Evolutionary conservation across 2,113 vertebrate genomes (phyloP).

Genomic region (Acrocephalus kingi): DNA sequence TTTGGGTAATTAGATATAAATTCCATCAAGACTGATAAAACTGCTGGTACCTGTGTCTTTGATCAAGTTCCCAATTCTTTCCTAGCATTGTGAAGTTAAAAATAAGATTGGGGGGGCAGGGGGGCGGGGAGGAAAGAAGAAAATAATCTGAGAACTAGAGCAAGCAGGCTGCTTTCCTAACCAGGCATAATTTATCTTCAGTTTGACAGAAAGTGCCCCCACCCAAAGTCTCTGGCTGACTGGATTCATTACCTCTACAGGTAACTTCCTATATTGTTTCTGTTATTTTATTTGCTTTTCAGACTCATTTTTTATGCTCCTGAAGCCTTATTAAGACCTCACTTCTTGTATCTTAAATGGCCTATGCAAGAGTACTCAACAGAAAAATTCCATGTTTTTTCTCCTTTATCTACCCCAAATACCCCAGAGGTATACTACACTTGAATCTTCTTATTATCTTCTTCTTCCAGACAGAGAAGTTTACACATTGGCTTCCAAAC

Average conservation of each 20-base stretch:
- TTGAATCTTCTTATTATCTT: background rate
- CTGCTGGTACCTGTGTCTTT: background rate
- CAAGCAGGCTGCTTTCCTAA: background rate
- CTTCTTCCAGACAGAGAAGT: background rate
- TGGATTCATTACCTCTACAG: background rate
- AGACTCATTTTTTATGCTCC: background rate
- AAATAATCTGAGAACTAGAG: background rate
- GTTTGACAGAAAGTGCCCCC: background rate
- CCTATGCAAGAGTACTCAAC: background rate
- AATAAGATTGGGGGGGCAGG: background rate
- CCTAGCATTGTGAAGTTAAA: background rate
- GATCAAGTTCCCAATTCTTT: background rate
- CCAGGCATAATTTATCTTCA: background rate
- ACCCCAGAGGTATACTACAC: background rate
- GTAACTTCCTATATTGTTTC: background rate
- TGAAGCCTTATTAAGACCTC: background rate
- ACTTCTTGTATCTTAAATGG: background rate
- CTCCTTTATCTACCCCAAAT: background rate
- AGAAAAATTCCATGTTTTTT: background rate
- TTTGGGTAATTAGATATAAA: background rate
- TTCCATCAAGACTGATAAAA: background rate
- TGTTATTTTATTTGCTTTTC: background rate
- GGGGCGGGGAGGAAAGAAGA: too few species aligned
- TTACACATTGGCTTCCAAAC: background rate
- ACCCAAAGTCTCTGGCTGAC: background rate